Evolutionary conservation across 2,113 vertebrate genomes (phyloP).

Genomic region (Burhinus oedicnemus): DNA sequence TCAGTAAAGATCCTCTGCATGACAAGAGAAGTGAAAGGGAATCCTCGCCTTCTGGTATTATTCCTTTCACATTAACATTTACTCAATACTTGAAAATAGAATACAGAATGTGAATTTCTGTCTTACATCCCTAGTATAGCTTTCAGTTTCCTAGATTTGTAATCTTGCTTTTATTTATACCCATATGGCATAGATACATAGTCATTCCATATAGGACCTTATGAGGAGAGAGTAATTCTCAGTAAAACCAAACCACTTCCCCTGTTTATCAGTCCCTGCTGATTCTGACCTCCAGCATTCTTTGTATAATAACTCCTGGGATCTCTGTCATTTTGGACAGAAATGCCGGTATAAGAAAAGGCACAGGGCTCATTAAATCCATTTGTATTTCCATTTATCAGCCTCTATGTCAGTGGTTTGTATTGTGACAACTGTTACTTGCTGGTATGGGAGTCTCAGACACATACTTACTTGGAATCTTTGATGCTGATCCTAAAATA

Average conservation of each 20-base stretch:
- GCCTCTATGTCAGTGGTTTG: background rate
- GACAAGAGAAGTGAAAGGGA: background rate
- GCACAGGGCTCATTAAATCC: background rate
- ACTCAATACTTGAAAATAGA: background rate
- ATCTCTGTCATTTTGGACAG: background rate
- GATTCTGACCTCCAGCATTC: background rate
- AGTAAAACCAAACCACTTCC: background rate
- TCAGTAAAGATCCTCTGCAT: background rate
- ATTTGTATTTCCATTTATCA: background rate
- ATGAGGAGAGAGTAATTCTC: background rate
- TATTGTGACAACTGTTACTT: background rate
- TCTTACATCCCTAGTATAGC: background rate
- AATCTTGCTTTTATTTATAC: constrained; percentile 2
- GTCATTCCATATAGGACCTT: background rate
- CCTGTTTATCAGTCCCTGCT: background rate
- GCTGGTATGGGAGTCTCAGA: background rate
- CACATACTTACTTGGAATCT: background rate
- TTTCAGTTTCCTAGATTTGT: background rate
- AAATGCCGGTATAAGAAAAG: background rate
- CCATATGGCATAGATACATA: background rate
- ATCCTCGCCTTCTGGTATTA: background rate
- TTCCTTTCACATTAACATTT: background rate
- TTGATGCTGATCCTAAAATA: background rate
- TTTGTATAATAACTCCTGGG: background rate
- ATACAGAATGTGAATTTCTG: background rate